phyloP scores from a whole-genome alignment of 1,140 invertebrate genomes.

The Hetaerina americana region DNA sequence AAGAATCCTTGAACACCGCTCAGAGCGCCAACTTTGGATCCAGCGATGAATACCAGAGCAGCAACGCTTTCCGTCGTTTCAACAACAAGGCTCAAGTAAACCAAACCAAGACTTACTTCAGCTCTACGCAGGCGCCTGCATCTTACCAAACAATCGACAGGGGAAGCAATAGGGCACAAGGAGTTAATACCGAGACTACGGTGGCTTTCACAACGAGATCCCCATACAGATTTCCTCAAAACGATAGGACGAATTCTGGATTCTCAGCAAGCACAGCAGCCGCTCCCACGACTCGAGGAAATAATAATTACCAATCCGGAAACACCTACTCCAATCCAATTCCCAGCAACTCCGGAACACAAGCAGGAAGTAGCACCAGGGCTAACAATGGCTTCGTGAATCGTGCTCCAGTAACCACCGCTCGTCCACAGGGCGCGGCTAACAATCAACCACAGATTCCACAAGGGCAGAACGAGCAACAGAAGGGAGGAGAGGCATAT shows the following conservation, averaged over 20 bases:
- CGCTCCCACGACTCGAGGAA: slow-evolving; percentile 11
- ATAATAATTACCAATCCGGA: slow-evolving; percentile 21
- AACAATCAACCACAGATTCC: slow-evolving; percentile 16
- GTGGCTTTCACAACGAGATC: slow-evolving; percentile 33
- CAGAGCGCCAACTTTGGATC: background rate
- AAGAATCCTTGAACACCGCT: background rate
- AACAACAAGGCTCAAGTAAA: background rate
- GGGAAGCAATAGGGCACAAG: slow-evolving; percentile 25
- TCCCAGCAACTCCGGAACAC: slow-evolving; percentile 23
- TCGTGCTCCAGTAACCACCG: slow-evolving; percentile 20
- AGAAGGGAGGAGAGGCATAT: slow-evolving; percentile 30
- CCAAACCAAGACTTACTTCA: background rate
- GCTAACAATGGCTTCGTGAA: slow-evolving; percentile 19
- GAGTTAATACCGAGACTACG: slow-evolving; percentile 32
- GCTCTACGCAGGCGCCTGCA: slow-evolving; percentile 15
- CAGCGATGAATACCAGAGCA: background rate
- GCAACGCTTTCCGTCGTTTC: background rate
- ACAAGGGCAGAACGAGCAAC: slow-evolving; percentile 21
- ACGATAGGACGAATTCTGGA: slow-evolving; percentile 10
- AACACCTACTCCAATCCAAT: slow-evolving; percentile 21
- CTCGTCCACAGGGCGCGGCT: slow-evolving; percentile 20
- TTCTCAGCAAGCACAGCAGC: slow-evolving; percentile 12
- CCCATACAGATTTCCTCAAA: slow-evolving; percentile 21
- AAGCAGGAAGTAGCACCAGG: slow-evolving; percentile 26
- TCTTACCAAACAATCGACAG: slow-evolving; percentile 19